phyloP scores from a whole-genome alignment of 92 coral and sea anemone species.

The Montipora capitata region DNA sequence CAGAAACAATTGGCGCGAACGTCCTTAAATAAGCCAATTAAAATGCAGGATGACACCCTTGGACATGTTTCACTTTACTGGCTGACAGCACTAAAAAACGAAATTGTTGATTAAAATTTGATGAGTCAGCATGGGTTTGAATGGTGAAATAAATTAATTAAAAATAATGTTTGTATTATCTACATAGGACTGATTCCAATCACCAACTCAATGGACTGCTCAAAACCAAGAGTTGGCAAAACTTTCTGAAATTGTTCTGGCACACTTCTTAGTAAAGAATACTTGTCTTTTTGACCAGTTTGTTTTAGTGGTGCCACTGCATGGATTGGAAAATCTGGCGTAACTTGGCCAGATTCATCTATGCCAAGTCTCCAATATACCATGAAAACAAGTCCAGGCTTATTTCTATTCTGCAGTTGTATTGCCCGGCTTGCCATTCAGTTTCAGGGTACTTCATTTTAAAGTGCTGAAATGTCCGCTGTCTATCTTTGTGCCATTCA shows the following conservation, averaged over 20 bases:
- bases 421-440: slow-evolving; percentile 69
- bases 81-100: too few species aligned
- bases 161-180: background rate
- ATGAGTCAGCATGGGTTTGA: background rate
- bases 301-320: slow-evolving; percentile 28
- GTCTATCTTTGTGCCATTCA: slow-evolving; percentile 77
- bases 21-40: too few species aligned
- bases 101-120: too few species aligned
- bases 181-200: slow-evolving; percentile 21
- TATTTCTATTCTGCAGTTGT: slow-evolving; percentile 69
- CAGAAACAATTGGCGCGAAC: too few species aligned
- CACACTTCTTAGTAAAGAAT: slow-evolving; percentile 57
- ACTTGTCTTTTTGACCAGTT: slow-evolving; percentile 21
- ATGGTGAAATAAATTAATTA: background rate
- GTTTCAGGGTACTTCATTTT: slow-evolving; percentile 80
- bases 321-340: slow-evolving; percentile 77
- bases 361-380: slow-evolving; percentile 83
- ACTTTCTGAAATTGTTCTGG: slow-evolving; percentile 86
- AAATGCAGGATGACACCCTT: too few species aligned
- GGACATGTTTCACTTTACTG: too few species aligned
- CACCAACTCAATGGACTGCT: slow-evolving; percentile 89
- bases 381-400: slow-evolving; percentile 71
- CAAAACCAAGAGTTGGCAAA: slow-evolving; percentile 88
- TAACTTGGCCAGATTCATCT: slow-evolving; percentile 59
- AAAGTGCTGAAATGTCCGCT: slow-evolving; percentile 87